Percentiles rank a stretch among this genome's conserved stretches.
phyloP scores from a whole-genome alignment of 2,888 invertebrate species.

The Psylliodes chrysocephalus region DNA sequence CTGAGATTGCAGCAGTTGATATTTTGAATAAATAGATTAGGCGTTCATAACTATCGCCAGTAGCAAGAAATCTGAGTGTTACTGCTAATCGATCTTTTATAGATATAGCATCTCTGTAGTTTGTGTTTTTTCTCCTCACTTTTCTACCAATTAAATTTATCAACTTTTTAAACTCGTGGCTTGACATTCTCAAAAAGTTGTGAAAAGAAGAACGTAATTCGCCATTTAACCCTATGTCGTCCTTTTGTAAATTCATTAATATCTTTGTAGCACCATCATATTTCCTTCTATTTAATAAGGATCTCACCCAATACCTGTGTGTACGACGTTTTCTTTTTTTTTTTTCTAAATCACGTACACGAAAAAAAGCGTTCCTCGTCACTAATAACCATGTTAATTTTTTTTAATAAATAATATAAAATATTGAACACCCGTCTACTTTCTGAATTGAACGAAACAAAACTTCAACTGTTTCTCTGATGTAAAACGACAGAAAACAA shows the following conservation, averaged over 20 bases:
- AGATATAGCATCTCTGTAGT: not conserved
- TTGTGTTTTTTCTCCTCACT: not conserved
- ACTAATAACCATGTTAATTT: no score
- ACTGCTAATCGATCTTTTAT: not conserved
- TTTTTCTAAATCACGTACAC: no score
- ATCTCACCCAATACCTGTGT: no score
- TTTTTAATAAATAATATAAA: no score
- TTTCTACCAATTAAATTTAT: not conserved
- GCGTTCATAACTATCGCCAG: not conserved
- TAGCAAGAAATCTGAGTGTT: no score
- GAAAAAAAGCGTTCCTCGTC: not conserved
- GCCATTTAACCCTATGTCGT: not conserved
- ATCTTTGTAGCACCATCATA: no score
- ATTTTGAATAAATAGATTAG: not conserved
- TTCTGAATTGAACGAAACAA: not conserved
- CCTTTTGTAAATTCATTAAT: not conserved
- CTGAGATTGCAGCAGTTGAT: not conserved
- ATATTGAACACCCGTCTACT: not conserved
- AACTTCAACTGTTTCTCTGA: not conserved
- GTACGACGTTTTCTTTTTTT: no score
- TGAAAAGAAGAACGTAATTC: not conserved
- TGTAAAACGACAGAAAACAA: not conserved
- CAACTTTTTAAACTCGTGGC: not conserved
- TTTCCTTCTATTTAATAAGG: no score
- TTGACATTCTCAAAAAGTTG: not conserved